phyloP scores from a whole-genome alignment of 1,140 invertebrate genomes.

The Dinoponera quadriceps region DNA sequence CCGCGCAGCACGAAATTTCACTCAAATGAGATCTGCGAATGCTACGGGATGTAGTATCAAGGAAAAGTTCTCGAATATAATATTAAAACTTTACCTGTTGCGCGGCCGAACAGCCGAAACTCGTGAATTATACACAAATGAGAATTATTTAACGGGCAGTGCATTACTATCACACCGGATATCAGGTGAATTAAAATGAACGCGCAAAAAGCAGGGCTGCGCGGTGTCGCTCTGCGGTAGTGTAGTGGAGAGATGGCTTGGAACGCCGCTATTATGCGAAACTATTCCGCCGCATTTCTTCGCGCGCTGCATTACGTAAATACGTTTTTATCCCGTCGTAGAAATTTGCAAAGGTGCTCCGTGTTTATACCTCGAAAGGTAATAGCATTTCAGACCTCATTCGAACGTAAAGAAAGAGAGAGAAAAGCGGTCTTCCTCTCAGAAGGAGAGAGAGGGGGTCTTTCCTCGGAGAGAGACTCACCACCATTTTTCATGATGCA shows the following conservation, averaged over 20 bases:
- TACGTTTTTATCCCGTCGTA: slow-evolving; percentile 43
- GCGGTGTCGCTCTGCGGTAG: background rate
- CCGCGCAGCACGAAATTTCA: slow-evolving; percentile 7
- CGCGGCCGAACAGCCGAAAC: background rate
- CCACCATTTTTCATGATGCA: too few species aligned
- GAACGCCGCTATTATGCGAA: slow-evolving; percentile 30
- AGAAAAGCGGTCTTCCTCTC: too few species aligned
- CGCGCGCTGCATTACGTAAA: slow-evolving; percentile 30
- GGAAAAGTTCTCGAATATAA: slow-evolving; percentile 9
- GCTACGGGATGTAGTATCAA: background rate
- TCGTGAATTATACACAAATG: slow-evolving; percentile 30
- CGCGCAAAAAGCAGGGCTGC: slow-evolving; percentile 4
- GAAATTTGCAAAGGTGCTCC: slow-evolving; percentile 33
- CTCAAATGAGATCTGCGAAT: slow-evolving; percentile 28
- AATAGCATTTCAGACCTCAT: slow-evolving; percentile 24
- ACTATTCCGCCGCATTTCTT: slow-evolving; percentile 23
- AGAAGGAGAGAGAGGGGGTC: too few species aligned
- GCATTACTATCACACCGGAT: slow-evolving; percentile 20
- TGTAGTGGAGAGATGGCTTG: slow-evolving; percentile 14
- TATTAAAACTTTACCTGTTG: slow-evolving; percentile 20
- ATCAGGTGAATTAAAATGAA: slow-evolving; percentile 30
- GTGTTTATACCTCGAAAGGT: slow-evolving; percentile 12
- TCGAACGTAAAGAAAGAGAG: background rate
- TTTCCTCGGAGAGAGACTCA: too few species aligned
- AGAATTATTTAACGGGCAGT: slow-evolving; percentile 21